Conservation (phyloP, 2,888 invertebrate species). For the Zhuqinia jingwanae region DNA sequence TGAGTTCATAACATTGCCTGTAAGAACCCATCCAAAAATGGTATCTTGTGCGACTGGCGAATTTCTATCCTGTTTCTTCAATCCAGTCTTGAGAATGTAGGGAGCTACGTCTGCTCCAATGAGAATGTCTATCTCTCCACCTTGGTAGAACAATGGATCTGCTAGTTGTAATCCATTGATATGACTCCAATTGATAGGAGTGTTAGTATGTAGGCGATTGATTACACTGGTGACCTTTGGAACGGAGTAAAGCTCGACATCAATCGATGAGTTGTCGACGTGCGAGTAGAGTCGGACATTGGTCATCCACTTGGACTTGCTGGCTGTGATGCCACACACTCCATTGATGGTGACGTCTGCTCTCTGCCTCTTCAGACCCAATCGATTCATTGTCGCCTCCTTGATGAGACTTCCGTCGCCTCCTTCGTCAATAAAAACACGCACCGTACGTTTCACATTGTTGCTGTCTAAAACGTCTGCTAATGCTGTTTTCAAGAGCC, state of each 20-base stretch:
- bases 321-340: background rate
- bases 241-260: background rate
- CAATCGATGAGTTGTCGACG: background rate
- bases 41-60: constrained; percentile 47
- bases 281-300: background rate
- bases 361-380: background rate
- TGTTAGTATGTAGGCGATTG: background rate
- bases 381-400: background rate
- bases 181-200: background rate
- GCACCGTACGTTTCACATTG: background rate
- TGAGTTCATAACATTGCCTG: background rate
- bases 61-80: background rate
- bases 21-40: constrained; percentile 54
- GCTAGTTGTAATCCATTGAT: constrained; percentile 28
- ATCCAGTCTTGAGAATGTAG: background rate
- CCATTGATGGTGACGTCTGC: background rate
- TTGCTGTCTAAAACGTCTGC: constrained; percentile 8
- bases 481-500: constrained; percentile 51
- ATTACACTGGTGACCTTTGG: background rate
- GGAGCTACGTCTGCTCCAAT: constrained; percentile 34
- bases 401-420: constrained; percentile 15
- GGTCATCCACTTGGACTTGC: background rate
- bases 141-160: constrained; percentile 30
- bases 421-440: constrained; percentile 58
- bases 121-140: constrained; percentile 53